These are phyloP conservation scores for Camponotus pennsylvanicus DNA, from an alignment of 1,140 invertebrate genomes.

Conservation along the genomic window DNA sequence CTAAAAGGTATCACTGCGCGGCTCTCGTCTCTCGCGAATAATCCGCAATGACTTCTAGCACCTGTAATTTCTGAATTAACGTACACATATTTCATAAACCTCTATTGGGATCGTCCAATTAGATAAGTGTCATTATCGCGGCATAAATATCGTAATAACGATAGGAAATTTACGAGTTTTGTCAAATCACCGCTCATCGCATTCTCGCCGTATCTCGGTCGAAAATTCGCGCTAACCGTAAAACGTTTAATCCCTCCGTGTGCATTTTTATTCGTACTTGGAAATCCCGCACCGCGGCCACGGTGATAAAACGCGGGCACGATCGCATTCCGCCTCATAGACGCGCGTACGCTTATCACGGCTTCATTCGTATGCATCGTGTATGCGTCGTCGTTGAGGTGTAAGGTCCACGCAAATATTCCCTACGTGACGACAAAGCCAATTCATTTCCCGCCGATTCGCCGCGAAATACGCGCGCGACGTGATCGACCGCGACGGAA, in stretches of 20 bases:
- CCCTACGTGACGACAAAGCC: constrained; percentile 76
- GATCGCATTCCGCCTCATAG: constrained; percentile 37
- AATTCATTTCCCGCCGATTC: constrained; percentile 74
- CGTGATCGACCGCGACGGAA: constrained; percentile 65
- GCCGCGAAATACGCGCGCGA: constrained; percentile 69
- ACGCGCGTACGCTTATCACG: constrained; percentile 55
- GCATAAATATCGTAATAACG: constrained; percentile 11
- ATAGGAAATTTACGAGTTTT: background rate
- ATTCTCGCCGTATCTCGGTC: background rate
- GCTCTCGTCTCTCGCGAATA: background rate
- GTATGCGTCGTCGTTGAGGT: constrained; percentile 64
- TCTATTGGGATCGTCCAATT: background rate
- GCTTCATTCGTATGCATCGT: constrained; percentile 73
- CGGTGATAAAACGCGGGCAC: constrained; percentile 1
- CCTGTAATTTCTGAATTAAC: constrained; percentile 14
- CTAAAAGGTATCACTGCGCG: background rate
- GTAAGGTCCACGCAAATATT: constrained; percentile 77
- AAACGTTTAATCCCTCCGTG: constrained; percentile 6
- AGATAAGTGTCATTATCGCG: background rate
- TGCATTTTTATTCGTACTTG: constrained; percentile 57
- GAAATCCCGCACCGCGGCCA: background rate
- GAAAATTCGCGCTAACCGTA: constrained; percentile 21
- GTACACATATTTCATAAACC: background rate
- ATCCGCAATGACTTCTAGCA: background rate
- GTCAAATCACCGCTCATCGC: background rate